A percentile compares a stretch with the other conserved stretches of the same genome.
Evolutionary conservation across 2,113 vertebrate genomes (phyloP).

Genomic region (Anhinga anhinga): DNA sequence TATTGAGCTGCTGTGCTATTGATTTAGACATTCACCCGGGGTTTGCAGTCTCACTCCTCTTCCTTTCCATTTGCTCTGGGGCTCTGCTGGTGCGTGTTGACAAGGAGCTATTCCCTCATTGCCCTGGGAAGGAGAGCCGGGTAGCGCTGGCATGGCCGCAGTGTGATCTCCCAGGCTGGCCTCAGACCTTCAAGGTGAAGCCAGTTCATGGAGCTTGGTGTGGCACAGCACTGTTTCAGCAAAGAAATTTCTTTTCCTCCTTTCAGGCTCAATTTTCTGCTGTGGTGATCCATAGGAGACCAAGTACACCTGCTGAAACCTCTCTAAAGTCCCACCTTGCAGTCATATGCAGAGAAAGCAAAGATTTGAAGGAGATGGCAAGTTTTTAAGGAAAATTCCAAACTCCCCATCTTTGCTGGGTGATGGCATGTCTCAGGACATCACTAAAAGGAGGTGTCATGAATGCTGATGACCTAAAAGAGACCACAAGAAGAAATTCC

Average conservation of each 20-base stretch:
- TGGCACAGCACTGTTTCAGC: not conserved
- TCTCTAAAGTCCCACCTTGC: too few relatives aligned
- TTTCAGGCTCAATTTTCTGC: not conserved
- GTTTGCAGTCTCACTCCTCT: not conserved
- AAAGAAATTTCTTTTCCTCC: not conserved
- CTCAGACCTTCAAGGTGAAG: not conserved
- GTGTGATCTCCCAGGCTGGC: accelerated
- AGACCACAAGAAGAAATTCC: not conserved
- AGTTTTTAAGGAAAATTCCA: not conserved
- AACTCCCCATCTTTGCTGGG: not conserved
- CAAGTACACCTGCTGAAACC: not conserved
- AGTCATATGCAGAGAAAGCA: accelerated
- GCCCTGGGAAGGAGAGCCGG: not conserved
- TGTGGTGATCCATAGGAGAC: not conserved
- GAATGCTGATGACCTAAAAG: not conserved
- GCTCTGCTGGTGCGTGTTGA: not conserved
- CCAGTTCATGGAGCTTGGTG: not conserved
- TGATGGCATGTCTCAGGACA: not conserved
- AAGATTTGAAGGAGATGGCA: not conserved
- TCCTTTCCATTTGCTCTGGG: not conserved
- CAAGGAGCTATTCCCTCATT: not conserved
- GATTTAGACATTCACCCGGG: not conserved
- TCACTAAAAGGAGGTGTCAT: not conserved
- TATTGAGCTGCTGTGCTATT: not conserved
- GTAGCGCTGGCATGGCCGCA: not conserved